Base-by-base conservation (phyloP, 2,888 invertebrate species). In the Andricus curvator region DNA sequence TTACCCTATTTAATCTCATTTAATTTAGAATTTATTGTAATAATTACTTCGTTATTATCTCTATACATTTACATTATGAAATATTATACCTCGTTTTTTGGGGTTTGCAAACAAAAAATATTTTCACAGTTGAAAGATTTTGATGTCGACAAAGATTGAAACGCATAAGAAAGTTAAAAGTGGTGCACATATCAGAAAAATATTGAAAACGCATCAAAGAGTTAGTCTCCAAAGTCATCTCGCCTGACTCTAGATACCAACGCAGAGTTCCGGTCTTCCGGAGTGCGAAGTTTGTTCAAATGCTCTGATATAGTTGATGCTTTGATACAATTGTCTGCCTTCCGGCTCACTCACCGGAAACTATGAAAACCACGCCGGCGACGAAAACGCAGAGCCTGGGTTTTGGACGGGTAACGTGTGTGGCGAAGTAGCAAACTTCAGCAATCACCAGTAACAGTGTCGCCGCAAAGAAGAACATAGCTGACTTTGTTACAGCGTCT, bases 401-500 rank as follows among this genome's bases (percentile, higher is more conserved):
- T 78, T 96, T 91, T 67, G 91, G 96, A 88, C 96, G 95, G 77
- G 96, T 95, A 89, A 96, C 96, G 89, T 97, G 97, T 20, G 97
- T 97, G 80, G 97, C 94, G 79, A 97, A 94, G 91, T 97, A 97
- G 89, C 97, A 96, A 85, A 97, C 93, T 86, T 97, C 97, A 44
- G 96, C 98, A 78, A 96, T 94, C 77, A 96, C 94, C 85, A 98
- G 95, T 37, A 97, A 95, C 64, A 96, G 93, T 76, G 97, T 96
- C 6, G 97, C 96, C 83, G 96, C 93, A 84, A 97, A 93, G 89
- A 98, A 96, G 87, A 98, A 97, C 68, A 96, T 95, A 78, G 97
- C 96, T 13, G 98, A 97, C 91, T 96, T 95, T 20, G 97, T 97
- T 79, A 98, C 97, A 77, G 98, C 96, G 93, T 98, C 98, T 98